Evolutionary conservation across 2,797 vertebrate genomes (phyloP).

Genomic region (Chelmon rostratus): DNA sequence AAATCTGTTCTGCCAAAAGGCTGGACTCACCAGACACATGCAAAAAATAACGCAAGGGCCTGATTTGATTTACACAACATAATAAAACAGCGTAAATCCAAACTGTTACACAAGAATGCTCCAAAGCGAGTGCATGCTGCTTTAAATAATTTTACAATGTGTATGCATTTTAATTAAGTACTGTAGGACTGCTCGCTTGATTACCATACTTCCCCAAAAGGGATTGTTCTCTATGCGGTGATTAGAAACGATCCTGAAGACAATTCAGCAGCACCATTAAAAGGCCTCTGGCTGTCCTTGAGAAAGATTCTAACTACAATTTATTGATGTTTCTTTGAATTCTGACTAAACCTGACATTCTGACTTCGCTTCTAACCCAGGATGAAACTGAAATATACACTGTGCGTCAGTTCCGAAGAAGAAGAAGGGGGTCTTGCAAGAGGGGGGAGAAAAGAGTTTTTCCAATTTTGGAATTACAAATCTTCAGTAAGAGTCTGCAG

Average conservation of each 20-base stretch:
- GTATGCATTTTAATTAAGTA: slow-evolving; percentile 64
- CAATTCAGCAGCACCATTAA: slow-evolving; percentile 9
- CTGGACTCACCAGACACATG: slow-evolving; percentile 20
- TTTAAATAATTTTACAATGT: slow-evolving; percentile 53
- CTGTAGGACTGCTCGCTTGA: slow-evolving; percentile 36
- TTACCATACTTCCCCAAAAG: slow-evolving; percentile 54
- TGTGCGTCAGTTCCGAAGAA: not conserved
- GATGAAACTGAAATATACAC: not conserved
- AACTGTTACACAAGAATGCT: slow-evolving; percentile 5
- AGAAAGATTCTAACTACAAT: not conserved
- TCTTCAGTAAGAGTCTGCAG: not conserved
- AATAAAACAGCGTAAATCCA: slow-evolving; percentile 5
- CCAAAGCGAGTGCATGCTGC: not conserved
- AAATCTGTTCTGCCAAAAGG: slow-evolving; percentile 56
- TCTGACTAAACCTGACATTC: not conserved
- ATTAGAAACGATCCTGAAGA: slow-evolving; percentile 48
- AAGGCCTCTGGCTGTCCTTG: slow-evolving; percentile 1
- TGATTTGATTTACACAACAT: slow-evolving; percentile 23
- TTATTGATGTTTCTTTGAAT: not conserved
- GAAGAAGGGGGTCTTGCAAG: not conserved
- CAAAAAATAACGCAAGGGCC: not conserved
- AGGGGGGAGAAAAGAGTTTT: not conserved
- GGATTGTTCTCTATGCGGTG: slow-evolving; percentile 28
- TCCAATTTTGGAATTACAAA: not conserved
- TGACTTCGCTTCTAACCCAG: not conserved